Evolutionary conservation across 2,888 invertebrate species (phyloP).

Genomic region (Loripinus fragilis): DNA sequence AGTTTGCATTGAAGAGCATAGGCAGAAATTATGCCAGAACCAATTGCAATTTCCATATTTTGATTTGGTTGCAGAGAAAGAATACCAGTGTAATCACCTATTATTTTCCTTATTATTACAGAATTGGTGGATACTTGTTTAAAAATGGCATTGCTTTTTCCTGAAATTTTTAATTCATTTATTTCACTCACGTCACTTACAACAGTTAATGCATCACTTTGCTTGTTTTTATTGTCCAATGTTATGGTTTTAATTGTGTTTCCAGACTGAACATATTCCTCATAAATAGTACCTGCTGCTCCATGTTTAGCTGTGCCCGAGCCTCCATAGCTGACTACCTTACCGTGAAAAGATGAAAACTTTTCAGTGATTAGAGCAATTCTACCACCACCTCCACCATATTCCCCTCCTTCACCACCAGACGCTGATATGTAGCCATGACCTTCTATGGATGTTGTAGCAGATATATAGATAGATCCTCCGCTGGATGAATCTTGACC

Average conservation of each 20-base stretch:
- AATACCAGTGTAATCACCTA: slow-evolving; percentile 66
- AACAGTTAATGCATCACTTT: slow-evolving; percentile 39
- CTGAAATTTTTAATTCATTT: slow-evolving; percentile 50
- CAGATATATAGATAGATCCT: slow-evolving; percentile 52
- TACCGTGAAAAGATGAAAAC: slow-evolving; percentile 59
- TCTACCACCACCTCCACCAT: slow-evolving; percentile 70
- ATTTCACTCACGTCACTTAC: slow-evolving; percentile 36
- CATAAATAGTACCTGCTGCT: slow-evolving; percentile 70
- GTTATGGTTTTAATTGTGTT: slow-evolving; percentile 38
- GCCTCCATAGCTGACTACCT: slow-evolving; percentile 60
- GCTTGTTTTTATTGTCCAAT: slow-evolving; percentile 55
- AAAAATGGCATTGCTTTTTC: slow-evolving; percentile 47
- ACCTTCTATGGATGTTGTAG: slow-evolving; percentile 55
- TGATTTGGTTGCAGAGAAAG: slow-evolving; percentile 57
- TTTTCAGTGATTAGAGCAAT: slow-evolving; percentile 51
- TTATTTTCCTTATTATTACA: slow-evolving; percentile 53
- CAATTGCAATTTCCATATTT: slow-evolving; percentile 60
- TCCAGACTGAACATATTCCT: slow-evolving; percentile 56
- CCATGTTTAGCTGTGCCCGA: slow-evolving; percentile 47
- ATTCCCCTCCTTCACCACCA: slow-evolving; percentile 63
- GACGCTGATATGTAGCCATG: slow-evolving; percentile 63
- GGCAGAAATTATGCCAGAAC: slow-evolving; percentile 66
- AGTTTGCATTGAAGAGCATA: slow-evolving; percentile 66
- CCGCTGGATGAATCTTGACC: slow-evolving; percentile 49
- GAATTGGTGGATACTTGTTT: slow-evolving; percentile 2